Evolutionary conservation across 1,140 invertebrate genomes (phyloP), one percentile per base, ranked within the genome.

Genomic region (Penaeus indicus): DNA sequence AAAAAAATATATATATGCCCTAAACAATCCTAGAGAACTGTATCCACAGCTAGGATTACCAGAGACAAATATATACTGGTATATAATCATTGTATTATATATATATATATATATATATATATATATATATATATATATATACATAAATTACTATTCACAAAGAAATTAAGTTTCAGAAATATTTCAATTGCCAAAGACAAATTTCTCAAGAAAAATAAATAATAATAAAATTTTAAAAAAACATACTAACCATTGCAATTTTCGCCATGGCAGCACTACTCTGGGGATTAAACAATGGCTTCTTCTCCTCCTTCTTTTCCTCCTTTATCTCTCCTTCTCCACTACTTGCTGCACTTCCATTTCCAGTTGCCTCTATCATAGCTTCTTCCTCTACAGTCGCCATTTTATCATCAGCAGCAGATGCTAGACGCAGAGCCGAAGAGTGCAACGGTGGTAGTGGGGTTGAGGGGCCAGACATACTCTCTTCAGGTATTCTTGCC

Each of bases 241-340:
- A 25, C 21, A 75, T 32, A 18, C 69, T 63, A 47, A 88, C 86
- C 86, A 72, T 67, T 62, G 86, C 86, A 84, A 88, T 88, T 63
- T 84, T 88, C 13, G 86, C 86, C 86, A 88, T 88, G 27, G 86
- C 86, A 64, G 86, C 86, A 78, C 86, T 88, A 64, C 61, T 88
- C 27, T 84, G 86, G n/a, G 86, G 86, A 54, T 88, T 69, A 84
- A 88, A 88, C 5, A 67, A 42, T 60, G 78, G 27, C 63, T 80
- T 87, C 62, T 87, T 80, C 60, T 87, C 85, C 60, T 88, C 69
- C 79, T 88, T 88, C 21, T 88, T 77, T 38, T 88, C 86, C 54
- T 88, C 69, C 27, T 84, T 77, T 19, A 21, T 63, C 63, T 88
- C 86, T 38, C 84, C 81, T 47, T 47, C 64, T 25, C 63, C 83